These are phyloP conservation scores for Allacma fusca DNA, from an alignment of 2,888 invertebrate species.

Conservation along the genomic window DNA sequence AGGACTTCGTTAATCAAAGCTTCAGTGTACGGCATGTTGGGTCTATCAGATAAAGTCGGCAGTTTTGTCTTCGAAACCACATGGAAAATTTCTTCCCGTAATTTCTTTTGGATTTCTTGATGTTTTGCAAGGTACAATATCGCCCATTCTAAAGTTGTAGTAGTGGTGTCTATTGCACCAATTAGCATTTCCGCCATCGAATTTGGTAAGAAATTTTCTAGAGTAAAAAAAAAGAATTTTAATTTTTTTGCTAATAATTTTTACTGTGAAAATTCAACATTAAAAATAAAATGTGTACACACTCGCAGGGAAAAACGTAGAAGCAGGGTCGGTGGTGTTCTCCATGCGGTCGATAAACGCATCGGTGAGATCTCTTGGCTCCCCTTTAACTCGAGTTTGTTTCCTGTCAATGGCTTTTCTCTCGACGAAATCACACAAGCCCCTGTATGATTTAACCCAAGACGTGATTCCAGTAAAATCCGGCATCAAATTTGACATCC, in stretches of 20 bases:
- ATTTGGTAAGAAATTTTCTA: neutral
- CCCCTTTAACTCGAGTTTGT: neutral
- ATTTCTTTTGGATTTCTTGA: neutral
- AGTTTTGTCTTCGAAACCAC: neutral
- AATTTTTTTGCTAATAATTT: too few species aligned
- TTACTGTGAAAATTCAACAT: too few species aligned
- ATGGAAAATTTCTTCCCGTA: too few species aligned
- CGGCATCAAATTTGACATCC: neutral
- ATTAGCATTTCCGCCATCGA: neutral
- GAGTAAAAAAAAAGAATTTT: too few species aligned
- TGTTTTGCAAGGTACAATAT: neutral
- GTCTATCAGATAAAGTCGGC: neutral
- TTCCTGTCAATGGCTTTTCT: neutral
- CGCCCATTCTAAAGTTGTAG: neutral
- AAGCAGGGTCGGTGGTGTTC: neutral
- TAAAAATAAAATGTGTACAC: neutral
- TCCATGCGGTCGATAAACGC: conserved; percentile 19
- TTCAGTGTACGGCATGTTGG: neutral
- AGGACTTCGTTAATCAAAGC: conserved; percentile 32
- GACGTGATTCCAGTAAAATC: neutral
- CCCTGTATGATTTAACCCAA: neutral
- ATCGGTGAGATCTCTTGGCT: conserved; percentile 16
- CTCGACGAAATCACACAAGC: neutral
- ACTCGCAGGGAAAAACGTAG: neutral
- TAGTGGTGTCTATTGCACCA: neutral